A percentile compares a stretch with the other conserved stretches of the same genome.
Evolutionary conservation across 2,113 vertebrate species (phyloP).

Genomic region (Rattus norvegicus): DNA sequence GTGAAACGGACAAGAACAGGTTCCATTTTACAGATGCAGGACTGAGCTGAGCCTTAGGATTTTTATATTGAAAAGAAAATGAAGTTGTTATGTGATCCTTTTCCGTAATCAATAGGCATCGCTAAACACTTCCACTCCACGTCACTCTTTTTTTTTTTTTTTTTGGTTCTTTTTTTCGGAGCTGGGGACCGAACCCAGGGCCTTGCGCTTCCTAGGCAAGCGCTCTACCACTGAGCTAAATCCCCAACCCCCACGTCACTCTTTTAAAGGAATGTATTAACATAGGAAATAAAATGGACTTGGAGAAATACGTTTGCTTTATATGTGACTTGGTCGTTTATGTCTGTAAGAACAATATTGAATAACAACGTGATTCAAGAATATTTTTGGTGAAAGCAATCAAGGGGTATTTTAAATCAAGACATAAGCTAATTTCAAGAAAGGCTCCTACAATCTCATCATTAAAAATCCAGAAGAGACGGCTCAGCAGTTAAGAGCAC

Average conservation of each 20-base stretch:
- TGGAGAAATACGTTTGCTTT: background rate
- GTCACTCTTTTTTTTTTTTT: background rate
- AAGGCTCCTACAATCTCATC: background rate
- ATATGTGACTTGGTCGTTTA: background rate
- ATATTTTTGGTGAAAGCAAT: background rate
- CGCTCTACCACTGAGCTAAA: no score
- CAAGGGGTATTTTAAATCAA: background rate
- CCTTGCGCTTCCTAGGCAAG: no score
- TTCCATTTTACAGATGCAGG: background rate
- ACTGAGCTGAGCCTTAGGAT: background rate
- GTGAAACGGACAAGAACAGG: background rate
- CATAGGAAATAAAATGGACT: background rate
- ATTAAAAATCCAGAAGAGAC: background rate
- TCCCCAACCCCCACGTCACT: no score
- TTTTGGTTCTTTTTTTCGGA: no score
- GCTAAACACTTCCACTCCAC: background rate
- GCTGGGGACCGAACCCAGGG: no score
- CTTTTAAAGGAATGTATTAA: background rate
- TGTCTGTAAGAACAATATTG: background rate
- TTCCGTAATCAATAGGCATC: background rate
- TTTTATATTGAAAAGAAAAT: conserved; percentile 15
- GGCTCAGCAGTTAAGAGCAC: background rate
- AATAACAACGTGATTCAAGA: background rate
- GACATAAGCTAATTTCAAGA: conserved; percentile 17
- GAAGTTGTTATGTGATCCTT: background rate